Evolutionary conservation across 2,113 vertebrate species (phyloP).

Genomic region (Turdus rufiventris): DNA sequence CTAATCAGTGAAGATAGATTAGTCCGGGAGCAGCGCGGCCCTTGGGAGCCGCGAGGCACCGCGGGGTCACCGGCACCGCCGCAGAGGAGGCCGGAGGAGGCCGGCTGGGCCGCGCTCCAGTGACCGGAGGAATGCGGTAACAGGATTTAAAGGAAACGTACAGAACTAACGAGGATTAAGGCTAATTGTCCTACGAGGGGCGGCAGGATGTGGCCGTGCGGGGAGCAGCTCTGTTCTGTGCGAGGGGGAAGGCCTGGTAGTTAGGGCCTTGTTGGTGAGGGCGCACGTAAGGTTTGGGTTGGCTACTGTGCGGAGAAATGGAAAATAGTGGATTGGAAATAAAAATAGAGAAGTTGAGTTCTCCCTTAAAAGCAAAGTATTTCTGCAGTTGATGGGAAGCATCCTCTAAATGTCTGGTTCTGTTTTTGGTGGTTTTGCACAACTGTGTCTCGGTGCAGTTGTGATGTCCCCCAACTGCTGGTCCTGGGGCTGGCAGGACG

Average conservation of each 20-base stretch:
- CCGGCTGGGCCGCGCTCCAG: constrained; percentile 71
- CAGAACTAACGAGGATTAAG: constrained; percentile 65
- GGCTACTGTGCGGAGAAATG: neutral
- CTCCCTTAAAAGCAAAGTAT: neutral
- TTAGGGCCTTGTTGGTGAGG: neutral
- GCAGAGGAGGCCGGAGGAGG: constrained; percentile 38
- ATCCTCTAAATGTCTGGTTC: neutral
- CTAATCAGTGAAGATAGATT: neutral
- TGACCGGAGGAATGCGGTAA: constrained; percentile 55
- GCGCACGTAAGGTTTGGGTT: neutral
- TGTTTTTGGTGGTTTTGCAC: neutral
- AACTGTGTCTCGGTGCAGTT: neutral
- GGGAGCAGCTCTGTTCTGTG: neutral
- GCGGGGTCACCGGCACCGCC: constrained; percentile 67
- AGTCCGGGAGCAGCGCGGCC: neutral
- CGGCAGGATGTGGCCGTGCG: constrained; percentile 6
- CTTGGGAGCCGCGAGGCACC: constrained; percentile 46
- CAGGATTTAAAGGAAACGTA: constrained; percentile 65
- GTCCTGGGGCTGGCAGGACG: neutral
- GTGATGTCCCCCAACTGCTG: neutral
- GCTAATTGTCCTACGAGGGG: constrained; percentile 38
- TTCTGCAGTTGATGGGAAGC: neutral
- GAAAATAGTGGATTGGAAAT: neutral
- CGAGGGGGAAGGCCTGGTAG: neutral
- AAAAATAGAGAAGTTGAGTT: neutral